Conservation (phyloP, 2,888 invertebrate genomes). For the Fabriciana adippe region DNA sequence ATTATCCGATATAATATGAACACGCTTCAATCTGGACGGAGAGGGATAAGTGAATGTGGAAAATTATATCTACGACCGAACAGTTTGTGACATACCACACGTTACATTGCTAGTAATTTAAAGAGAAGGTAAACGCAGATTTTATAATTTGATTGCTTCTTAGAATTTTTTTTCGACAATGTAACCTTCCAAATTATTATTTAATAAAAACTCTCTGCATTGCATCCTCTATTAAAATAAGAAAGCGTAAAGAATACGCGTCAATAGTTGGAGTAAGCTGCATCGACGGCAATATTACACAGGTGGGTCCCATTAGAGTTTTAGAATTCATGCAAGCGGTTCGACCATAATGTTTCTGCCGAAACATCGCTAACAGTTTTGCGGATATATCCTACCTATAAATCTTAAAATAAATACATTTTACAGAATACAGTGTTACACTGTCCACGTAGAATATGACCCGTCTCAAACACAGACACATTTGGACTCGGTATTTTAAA, state of each 20-base stretch:
- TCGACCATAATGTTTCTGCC: slow-evolving; percentile 46
- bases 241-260: slow-evolving; percentile 50
- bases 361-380: slow-evolving; percentile 58
- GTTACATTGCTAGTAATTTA: slow-evolving; percentile 20
- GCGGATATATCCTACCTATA: slow-evolving; percentile 71
- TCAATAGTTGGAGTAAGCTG: slow-evolving; percentile 42
- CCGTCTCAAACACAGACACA: slow-evolving; percentile 71
- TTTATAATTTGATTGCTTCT: background rate
- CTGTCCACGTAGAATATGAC: slow-evolving; percentile 41
- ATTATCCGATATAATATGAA: slow-evolving; percentile 62
- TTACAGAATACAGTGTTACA: slow-evolving; percentile 70
- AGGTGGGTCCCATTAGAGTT: slow-evolving; percentile 56
- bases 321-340: slow-evolving; percentile 66
- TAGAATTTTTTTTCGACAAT: slow-evolving; percentile 22
- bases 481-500: slow-evolving; percentile 73
- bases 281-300: slow-evolving; percentile 33
- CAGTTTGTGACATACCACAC: background rate
- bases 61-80: slow-evolving; percentile 43
- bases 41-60: slow-evolving; percentile 64
- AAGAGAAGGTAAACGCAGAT: background rate
- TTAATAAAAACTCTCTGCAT: slow-evolving; percentile 37
- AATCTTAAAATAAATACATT: slow-evolving; percentile 72
- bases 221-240: slow-evolving; percentile 31
- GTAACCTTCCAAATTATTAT: slow-evolving; percentile 18
- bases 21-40: slow-evolving; percentile 77